A percentile compares a stretch with the other conserved stretches of the same genome.
These are phyloP conservation scores for Drosophila neocordata DNA, from an alignment of 1,140 invertebrate genomes.

Conservation along the genomic window DNA sequence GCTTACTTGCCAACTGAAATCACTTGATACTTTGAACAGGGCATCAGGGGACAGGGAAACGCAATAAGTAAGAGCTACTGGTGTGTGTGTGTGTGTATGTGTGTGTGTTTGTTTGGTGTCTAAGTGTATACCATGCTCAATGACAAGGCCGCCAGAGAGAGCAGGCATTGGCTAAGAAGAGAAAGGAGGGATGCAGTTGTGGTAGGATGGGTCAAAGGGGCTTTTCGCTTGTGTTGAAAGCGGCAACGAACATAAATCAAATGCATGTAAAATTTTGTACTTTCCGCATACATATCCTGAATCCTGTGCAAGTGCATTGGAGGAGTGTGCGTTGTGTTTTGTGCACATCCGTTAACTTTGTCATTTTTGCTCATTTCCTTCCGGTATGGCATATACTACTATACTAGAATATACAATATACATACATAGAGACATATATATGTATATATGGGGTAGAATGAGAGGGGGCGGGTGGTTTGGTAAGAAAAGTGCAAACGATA, in stretches of 20 bases:
- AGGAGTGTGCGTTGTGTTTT: conserved; percentile 69
- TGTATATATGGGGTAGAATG: neutral
- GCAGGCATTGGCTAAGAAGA: conserved; percentile 11
- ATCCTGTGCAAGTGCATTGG: conserved; percentile 67
- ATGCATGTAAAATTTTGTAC: conserved; percentile 79
- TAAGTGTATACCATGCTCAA: conserved; percentile 28
- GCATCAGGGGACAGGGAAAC: neutral
- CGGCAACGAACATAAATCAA: conserved; percentile 70
- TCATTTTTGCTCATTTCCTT: conserved; percentile 82
- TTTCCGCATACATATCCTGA: conserved; percentile 78
- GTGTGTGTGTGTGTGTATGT: neutral
- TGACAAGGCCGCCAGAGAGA: conserved; percentile 38
- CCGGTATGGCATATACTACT: conserved; percentile 45
- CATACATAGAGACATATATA: neutral
- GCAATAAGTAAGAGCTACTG: neutral
- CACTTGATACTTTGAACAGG: conserved; percentile 36
- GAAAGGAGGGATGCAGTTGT: conserved; percentile 4
- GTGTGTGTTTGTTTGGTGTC: too few relatives aligned
- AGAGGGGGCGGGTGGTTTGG: neutral
- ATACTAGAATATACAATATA: neutral
- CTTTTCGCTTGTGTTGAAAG: conserved; percentile 31
- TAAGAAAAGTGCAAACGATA: conserved; percentile 54
- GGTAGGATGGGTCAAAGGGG: neutral
- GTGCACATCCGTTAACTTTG: conserved; percentile 81
- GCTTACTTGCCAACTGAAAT: conserved; percentile 63